Evolutionary conservation across 2,797 vertebrate species (phyloP), one percentile per base, ranked within the genome.

Genomic region (Brotula barbata): DNA sequence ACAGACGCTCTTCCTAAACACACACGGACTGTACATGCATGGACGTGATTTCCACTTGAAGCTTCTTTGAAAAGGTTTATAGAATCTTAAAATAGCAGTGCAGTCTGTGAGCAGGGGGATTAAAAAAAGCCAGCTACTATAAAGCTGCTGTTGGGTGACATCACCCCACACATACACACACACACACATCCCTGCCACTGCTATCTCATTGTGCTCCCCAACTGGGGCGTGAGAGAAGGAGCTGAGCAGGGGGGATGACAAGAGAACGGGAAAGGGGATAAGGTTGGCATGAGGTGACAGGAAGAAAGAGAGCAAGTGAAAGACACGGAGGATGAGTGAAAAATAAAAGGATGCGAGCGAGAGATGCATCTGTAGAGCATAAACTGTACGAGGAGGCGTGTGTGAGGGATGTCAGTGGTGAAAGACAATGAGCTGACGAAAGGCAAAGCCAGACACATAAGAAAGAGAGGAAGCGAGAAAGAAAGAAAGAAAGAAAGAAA

Each of bases 11-110:
- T 67, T 48, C 25, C 57, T 44, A 66, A 65, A 77, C 68, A 73
- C 37, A 36, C 55, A 37, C 15, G 31, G 6, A 33, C 31, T 6
- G 64, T 58, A 58, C 71, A 72, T 44, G 46, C 70, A 78, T 19
- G 72, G 68, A 71, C 77, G 60, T 80, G 80, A 72, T 68, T 77
- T 68, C 69, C 75, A 75, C 78, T 83, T 54, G 69, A 77, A 85
- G 80, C 74, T 64, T 71, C 71, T 81, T 80, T 88, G 79, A 84
- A 82, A 87, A 84, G 85, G 80, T 88, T 89, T 89, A 87, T 82
- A 84, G 73, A 82, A 82, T 87, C 87, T 86, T 83, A 84, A 90
- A 90, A 90, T 90, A 90, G 87, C 86, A 68, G 68, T 81, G 82
- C 78, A 80, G 83, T 84, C 80, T 80, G 66, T 78, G 77, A 85